phyloP scores from a whole-genome alignment of 1,140 invertebrate species.

The Belonocnema kinseyi region DNA sequence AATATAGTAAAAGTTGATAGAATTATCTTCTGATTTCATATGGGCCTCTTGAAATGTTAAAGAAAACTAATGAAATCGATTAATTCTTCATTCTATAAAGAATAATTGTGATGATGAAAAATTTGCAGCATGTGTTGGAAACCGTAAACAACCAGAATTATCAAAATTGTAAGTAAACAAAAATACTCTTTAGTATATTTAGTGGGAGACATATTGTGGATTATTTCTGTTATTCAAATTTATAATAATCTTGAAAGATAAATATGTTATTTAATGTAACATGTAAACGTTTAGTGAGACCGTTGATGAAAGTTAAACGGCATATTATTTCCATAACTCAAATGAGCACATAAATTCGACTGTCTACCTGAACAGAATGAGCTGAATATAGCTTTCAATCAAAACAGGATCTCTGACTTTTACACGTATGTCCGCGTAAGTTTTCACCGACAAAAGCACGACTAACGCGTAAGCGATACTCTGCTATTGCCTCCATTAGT shows the following conservation, averaged over 20 bases:
- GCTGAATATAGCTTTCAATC: constrained; percentile 35
- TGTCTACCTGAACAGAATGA: not conserved
- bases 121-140: too few species aligned
- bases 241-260: not conserved
- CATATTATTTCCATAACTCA: constrained; percentile 12
- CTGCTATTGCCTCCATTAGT: constrained; percentile 66
- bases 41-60: too few species aligned
- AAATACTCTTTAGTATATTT: too few species aligned
- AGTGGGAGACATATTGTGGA: too few species aligned
- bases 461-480: constrained; percentile 33
- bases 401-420: constrained; percentile 45
- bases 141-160: too few species aligned
- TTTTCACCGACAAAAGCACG: constrained; percentile 44
- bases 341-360: not conserved
- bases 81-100: too few species aligned
- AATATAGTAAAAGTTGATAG: not conserved
- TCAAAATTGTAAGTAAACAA: too few species aligned
- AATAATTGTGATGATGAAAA: too few species aligned
- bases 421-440: not conserved
- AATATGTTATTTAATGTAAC: not conserved
- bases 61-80: too few species aligned
- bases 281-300: not conserved
- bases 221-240: not conserved
- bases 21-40: not conserved
- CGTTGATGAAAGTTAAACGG: constrained; percentile 13